Evolutionary conservation across 2,888 invertebrate genomes (phyloP).

Genomic region (Nomada fabriciana): DNA sequence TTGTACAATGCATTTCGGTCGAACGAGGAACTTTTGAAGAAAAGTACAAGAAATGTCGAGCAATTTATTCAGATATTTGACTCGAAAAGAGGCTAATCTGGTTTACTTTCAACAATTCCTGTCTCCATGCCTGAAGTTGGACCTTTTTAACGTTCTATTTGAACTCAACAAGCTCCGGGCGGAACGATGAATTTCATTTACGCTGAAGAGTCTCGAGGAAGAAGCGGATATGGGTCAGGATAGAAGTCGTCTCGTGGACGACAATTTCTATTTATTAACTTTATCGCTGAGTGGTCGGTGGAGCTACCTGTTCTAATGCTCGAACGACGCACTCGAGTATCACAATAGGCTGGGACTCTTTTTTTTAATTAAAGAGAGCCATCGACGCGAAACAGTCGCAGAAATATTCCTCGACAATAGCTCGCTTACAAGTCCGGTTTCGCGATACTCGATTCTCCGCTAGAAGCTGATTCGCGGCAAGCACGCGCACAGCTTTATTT

Average conservation of each 20-base stretch:
- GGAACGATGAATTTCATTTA: conserved; percentile 36
- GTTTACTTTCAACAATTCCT: conserved; percentile 23
- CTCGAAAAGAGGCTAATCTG: conserved; percentile 31
- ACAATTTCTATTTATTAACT: conserved; percentile 34
- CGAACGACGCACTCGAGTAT: conserved; percentile 19
- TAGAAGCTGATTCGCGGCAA: not conserved
- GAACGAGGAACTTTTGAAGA: conserved; percentile 32
- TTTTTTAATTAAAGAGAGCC: not conserved
- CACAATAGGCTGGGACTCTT: conserved; percentile 7
- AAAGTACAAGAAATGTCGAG: conserved; percentile 6
- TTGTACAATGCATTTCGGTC: conserved; percentile 5
- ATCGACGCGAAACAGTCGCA: not conserved
- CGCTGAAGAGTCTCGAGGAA: conserved; percentile 16
- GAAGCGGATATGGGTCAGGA: conserved; percentile 33
- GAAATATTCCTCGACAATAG: not conserved
- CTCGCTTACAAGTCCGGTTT: conserved; percentile 7
- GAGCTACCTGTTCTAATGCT: not conserved
- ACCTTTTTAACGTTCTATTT: conserved; percentile 32
- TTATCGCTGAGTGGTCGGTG: conserved; percentile 10
- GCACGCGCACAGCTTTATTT: not conserved
- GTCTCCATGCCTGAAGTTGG: conserved; percentile 6
- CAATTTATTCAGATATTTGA: conserved; percentile 33
- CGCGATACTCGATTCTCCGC: too few relatives aligned
- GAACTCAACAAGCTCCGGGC: conserved; percentile 3
- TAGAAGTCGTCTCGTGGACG: conserved; percentile 6